Base-by-base conservation (phyloP, 2,888 invertebrate genomes). In the Torymus tubicola region DNA sequence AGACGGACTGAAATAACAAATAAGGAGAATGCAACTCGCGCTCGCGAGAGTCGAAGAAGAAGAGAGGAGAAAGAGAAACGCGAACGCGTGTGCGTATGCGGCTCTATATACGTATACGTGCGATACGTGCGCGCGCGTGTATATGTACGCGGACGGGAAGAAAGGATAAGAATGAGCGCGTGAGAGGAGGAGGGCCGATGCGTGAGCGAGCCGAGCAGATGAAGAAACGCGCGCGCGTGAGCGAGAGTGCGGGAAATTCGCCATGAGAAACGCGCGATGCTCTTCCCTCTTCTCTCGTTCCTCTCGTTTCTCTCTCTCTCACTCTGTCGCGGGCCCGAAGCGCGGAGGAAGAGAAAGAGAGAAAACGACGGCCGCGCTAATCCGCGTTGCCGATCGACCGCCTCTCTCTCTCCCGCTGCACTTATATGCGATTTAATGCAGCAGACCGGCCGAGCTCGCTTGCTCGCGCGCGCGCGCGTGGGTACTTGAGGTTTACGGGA, bases 331-430 rank as follows among this genome's bases (percentile, higher is more conserved):
- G 42, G n/a, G 53, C 63, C 53, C 52, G 64, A 24, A n/a, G 16
- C 61, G 3, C 11, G n/a, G 21, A 31, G 65, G 14, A 31, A 76
- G 61, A 52, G 61, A 53, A 42, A 58, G 31, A 18, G 50, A 42
- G 63, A 55, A 55, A 69, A 52, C 67, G 42, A 69, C 60, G 77
- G 84, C 70, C 57, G 65, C 69, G 86, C 88, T 88, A 88, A 89
- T 89, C 88, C 89, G 89, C 89, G 89, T 89, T 87, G 87, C 85
- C 87, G 87, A 87, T 88, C 87, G 86, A 84, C 74, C 57, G 60
- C 60, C 13, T 65, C 57, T 63, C 60, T 70, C 73, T 78, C 80
- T 42, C 42, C 18, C 50, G 57, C 69, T 80, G 63, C 64, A 73
- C 76, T 72, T 81, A 70, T 68, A 52, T 60, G 81, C 81, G 73